A percentile compares a stretch with the other conserved stretches of the same genome.
These are phyloP conservation scores for Acinonyx jubatus DNA, from an alignment of 2,113 vertebrate genomes.

Conservation along the genomic window DNA sequence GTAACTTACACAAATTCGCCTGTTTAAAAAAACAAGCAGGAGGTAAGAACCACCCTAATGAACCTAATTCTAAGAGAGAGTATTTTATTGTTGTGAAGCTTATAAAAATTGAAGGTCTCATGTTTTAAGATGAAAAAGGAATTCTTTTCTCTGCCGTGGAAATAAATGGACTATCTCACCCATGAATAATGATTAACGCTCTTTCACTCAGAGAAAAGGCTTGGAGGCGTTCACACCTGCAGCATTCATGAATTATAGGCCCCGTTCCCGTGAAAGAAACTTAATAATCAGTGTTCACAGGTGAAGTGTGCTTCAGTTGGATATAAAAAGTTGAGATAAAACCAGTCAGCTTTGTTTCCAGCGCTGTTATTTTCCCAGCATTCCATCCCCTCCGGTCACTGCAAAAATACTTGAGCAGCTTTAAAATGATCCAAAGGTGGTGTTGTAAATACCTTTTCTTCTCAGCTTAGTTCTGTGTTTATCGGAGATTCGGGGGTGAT, in stretches of 20 bases:
- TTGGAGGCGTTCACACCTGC: constrained; percentile 84
- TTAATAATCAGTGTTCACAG: constrained; percentile 83
- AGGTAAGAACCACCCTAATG: neutral
- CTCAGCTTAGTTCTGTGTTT: constrained; percentile 82
- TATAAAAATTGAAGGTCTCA: constrained; percentile 78
- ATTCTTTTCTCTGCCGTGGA: constrained; percentile 75
- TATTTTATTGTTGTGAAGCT: constrained; percentile 63
- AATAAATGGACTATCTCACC: constrained; percentile 85
- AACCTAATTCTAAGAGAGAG: constrained; percentile 61
- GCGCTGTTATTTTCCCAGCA: constrained; percentile 68
- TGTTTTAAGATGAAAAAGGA: constrained; percentile 79
- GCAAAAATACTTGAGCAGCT: constrained; percentile 80
- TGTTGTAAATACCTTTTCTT: constrained; percentile 84
- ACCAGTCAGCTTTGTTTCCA: constrained; percentile 74
- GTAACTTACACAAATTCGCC: neutral
- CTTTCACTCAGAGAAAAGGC: constrained; percentile 79
- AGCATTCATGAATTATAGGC: constrained; percentile 80
- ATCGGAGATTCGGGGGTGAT: constrained; percentile 79
- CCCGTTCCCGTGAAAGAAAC: constrained; percentile 77
- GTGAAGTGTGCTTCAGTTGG: constrained; percentile 80
- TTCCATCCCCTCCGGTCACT: constrained; percentile 67
- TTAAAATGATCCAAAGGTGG: constrained; percentile 79
- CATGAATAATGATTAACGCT: constrained; percentile 84
- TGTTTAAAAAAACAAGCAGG: constrained; percentile 26
- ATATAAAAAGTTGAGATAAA: constrained; percentile 79